Conservation (phyloP, 92 coral and sea anemone species). For the Heliopora coerulea region DNA sequence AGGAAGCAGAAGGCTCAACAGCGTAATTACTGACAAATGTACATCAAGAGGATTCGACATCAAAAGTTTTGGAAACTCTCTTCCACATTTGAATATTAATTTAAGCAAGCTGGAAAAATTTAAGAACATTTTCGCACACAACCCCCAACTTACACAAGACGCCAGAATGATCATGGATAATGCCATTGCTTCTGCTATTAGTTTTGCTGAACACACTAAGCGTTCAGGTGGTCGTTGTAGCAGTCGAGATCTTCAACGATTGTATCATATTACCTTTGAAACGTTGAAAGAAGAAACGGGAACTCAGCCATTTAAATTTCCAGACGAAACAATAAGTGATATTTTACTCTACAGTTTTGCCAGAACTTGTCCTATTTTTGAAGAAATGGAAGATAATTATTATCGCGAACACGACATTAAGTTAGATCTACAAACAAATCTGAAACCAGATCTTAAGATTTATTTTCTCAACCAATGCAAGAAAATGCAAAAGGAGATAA, state of each 20-base stretch:
- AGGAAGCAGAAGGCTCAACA: not conserved
- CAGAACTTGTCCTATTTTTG: not conserved
- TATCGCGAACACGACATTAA: slow-evolving; percentile 8
- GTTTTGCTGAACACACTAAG: not conserved
- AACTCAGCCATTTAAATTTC: not conserved
- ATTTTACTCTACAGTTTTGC: slow-evolving; percentile 1
- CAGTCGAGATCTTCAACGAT: not conserved
- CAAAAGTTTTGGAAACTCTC: not conserved
- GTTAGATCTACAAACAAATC: not conserved
- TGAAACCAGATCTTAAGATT: not conserved
- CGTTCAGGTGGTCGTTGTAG: slow-evolving; percentile 1
- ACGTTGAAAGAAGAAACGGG: not conserved
- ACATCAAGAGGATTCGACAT: not conserved
- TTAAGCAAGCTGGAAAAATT: not conserved
- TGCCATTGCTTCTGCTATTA: not conserved
- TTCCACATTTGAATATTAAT: not conserved
- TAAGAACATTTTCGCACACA: not conserved
- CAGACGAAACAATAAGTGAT: not conserved
- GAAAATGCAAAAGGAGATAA: slow-evolving; percentile 1
- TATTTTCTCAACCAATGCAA: not conserved
- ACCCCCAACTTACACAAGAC: not conserved
- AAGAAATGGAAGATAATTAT: slow-evolving; percentile 1
- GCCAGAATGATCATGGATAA: not conserved
- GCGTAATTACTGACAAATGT: not conserved
- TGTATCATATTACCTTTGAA: not conserved